Conservation (phyloP, 2,113 vertebrate genomes). For the Myiagra hebetior region DNA sequence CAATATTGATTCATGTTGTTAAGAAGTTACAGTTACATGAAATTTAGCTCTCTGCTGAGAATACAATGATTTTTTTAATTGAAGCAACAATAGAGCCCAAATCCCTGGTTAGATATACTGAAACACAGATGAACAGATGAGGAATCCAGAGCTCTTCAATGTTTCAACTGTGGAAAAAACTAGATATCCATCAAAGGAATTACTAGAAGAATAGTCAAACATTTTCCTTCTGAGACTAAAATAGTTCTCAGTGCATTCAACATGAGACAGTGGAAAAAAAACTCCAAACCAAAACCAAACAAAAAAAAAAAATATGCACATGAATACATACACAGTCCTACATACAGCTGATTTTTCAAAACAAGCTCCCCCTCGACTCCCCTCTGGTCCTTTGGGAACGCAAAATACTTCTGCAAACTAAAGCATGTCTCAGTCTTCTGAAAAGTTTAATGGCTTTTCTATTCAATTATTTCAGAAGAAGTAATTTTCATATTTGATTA, state of each 20-base stretch:
- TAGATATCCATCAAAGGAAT: not conserved
- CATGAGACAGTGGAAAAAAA: not conserved
- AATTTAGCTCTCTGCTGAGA: not conserved
- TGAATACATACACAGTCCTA: not conserved
- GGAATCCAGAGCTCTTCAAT: not conserved
- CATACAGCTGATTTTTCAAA: not conserved
- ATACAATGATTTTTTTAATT: not conserved
- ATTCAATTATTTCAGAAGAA: not conserved
- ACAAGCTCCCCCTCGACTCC: not conserved
- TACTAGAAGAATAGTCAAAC: not conserved
- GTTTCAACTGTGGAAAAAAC: not conserved
- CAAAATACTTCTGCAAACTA: not conserved
- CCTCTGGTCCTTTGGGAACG: not conserved
- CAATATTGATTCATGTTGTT: not conserved
- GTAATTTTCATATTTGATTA: not conserved
- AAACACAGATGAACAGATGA: not conserved
- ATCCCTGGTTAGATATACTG: not conserved
- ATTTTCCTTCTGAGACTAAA: not conserved
- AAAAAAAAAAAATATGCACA: not conserved
- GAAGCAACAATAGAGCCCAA: not conserved
- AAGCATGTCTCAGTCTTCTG: not conserved
- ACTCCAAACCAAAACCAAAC: not conserved
- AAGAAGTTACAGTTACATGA: not conserved
- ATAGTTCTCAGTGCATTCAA: not conserved
- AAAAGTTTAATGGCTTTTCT: not conserved